phyloP scores from a whole-genome alignment of 2,113 vertebrate species.

The Passer montanus region DNA sequence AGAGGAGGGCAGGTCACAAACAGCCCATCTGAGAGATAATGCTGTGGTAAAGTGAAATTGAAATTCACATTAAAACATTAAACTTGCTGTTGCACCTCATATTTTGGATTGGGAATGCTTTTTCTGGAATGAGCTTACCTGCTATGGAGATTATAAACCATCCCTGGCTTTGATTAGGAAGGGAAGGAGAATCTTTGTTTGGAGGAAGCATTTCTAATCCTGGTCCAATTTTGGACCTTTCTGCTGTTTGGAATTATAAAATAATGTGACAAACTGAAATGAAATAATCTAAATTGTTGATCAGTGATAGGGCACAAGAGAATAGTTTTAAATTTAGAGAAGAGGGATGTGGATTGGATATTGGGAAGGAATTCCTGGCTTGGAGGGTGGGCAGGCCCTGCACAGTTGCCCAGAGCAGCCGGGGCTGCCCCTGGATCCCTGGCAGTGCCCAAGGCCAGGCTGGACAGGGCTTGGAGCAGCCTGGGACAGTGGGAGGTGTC shows the following conservation, averaged over 20 bases:
- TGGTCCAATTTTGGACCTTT: neutral
- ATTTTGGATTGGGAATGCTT: neutral
- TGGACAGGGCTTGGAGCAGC: neutral
- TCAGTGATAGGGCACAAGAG: neutral
- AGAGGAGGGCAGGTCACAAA: neutral
- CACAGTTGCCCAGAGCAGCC: neutral
- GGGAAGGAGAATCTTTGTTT: neutral
- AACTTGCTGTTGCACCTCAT: neutral
- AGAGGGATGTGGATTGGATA: neutral
- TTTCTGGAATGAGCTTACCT: slow-evolving; percentile 20
- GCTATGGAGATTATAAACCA: neutral
- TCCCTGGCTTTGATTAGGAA: neutral
- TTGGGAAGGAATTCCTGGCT: neutral
- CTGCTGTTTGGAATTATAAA: neutral
- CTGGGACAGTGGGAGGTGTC: neutral
- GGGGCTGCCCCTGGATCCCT: neutral
- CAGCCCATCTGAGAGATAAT: neutral
- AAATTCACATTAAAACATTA: neutral
- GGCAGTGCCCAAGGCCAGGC: neutral
- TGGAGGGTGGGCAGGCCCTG: neutral
- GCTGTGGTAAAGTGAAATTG: neutral
- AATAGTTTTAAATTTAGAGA: neutral
- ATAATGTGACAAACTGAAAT: neutral
- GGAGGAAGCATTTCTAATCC: slow-evolving; percentile 6
- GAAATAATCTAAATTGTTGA: neutral